Evolutionary conservation across 2,888 invertebrate genomes (phyloP).

Genomic region (Lathronympha strigana): DNA sequence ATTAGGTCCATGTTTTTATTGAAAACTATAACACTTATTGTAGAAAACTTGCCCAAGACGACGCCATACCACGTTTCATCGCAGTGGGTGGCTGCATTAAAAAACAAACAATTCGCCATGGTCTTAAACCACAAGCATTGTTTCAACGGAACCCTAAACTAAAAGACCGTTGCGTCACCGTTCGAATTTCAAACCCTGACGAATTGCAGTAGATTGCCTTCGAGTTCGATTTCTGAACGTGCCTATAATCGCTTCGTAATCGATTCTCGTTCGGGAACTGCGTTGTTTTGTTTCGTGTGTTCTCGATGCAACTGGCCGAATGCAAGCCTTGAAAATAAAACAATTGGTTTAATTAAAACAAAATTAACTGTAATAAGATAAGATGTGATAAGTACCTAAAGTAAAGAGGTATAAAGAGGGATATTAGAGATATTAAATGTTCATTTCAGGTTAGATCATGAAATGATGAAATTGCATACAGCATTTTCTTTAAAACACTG

Average conservation of each 20-base stretch:
- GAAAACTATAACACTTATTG: no score
- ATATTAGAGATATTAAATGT: no score
- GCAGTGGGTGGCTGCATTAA: constrained; percentile 13
- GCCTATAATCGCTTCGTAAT: constrained; percentile 41
- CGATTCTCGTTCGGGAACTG: constrained; percentile 54
- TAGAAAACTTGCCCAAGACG: no score
- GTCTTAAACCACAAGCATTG: background rate
- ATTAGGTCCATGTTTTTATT: background rate
- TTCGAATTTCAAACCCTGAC: constrained; percentile 67
- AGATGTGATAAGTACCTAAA: no score
- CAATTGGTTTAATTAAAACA: background rate
- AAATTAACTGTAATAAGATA: background rate
- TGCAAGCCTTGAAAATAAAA: constrained; percentile 12
- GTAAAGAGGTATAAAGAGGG: no score
- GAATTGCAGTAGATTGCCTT: constrained; percentile 53
- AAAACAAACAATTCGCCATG: constrained; percentile 21
- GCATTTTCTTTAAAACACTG: no score
- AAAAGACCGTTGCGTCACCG: constrained; percentile 55
- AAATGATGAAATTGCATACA: no score
- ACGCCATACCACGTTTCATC: background rate
- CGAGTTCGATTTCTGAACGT: constrained; percentile 40
- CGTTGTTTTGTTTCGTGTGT: constrained; percentile 37
- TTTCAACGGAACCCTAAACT: constrained; percentile 43
- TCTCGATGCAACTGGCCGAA: constrained; percentile 32
- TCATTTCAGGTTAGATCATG: no score